Evolutionary conservation across 1,140 invertebrate genomes (phyloP), one percentile per base, ranked within the genome.

Genomic region (Alviniconcha marisindica): DNA sequence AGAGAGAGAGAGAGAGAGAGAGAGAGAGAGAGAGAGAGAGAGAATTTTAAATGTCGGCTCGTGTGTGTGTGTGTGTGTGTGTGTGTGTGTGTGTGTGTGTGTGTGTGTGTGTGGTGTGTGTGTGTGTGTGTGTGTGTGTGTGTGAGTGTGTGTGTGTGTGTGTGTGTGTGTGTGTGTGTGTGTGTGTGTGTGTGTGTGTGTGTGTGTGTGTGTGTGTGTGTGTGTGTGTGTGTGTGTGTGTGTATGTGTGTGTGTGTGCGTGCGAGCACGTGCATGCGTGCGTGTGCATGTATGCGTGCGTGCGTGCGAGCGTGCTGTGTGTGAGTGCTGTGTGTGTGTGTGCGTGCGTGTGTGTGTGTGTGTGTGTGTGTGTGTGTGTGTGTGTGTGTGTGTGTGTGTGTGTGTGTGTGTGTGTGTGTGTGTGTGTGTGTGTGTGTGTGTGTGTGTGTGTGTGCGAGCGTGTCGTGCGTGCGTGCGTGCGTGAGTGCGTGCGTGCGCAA

Each of bases 161-260:
- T n/a, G 56, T 60, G 56, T n/a, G 56, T 60, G 56, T 2, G 56
- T 60, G 56, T 60, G 56, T 60, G 56, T 60, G 56, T 2, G 18
- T 5, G 18, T 0, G 4, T 5, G 56, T 5, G 56, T 60, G 56
- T 60, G 56, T 60, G 56, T 60, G 56, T 60, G 56, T 60, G 56
- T 60, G 56, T 60, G 56, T 60, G 56, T 60, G 56, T 60, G 56
- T 60, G 56, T 60, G 56, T 60, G 56, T 60, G 56, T 24, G 56
- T 24, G 56, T 24, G 56, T 60, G 48, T 51, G 48, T 51, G 48
- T 51, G 48, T 51, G 48, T 51, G 56, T 60, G 15, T n/a, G 4
- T 21, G n/a, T 18, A 28, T n/a, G 18, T 1, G 18, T n/a, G 15
- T 24, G 21, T 60, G n/a, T 24, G n/a, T 1, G 56, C 15, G 7